Base-by-base conservation (phyloP, 2,113 vertebrate species). In the Prietella phreatophila region DNA sequence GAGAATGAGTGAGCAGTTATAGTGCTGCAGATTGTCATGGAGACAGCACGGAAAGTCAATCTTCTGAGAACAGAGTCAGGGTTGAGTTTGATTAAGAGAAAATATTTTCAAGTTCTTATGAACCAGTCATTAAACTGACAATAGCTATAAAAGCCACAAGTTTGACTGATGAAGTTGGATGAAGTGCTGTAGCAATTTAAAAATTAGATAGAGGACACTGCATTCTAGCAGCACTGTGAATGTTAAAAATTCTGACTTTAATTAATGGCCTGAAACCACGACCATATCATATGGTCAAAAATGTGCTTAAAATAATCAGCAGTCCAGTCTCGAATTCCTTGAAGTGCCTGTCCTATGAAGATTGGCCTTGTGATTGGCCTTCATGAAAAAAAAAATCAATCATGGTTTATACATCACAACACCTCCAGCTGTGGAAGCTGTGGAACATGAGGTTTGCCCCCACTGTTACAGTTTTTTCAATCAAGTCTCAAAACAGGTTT, bases 1-100 rank as follows among this genome's bases (percentile, higher is more conserved):
- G 71, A 75, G 82, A 56, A 84, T 39, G 58, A 67, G 71, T 27
- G 58, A 78, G 61, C 47, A 69, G 76, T 67, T 36, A 53, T 30
- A 82, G 55, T 81, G 53, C 11, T 61, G 80, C 60, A 61, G 47
- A 58, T 56, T 36, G 47, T 53, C 71, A 61, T 76, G 33, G 79
- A 65, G 47, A 86, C 60, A 15, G 47, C 1, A 27, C 53, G 2
- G 27, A 19, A 79, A 56, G 50, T 65, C 76, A 33, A 56, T 61
- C 33, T 82, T 80, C 33, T 36, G 61, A 71, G 79, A 87, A 81
- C 22, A 71, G 85, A 55, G 39, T 60, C 30, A 36, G 85, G 55
- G 67, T 19, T 39, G 53, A 79, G 58, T 15, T 1, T 55, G 50
- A 56, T 80, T 1, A 81, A 55, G 30, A 33, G 17, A 56, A 36